These are phyloP conservation scores for Anseranas semipalmata DNA, from an alignment of 2,113 vertebrate genomes.

Conservation along the genomic window DNA sequence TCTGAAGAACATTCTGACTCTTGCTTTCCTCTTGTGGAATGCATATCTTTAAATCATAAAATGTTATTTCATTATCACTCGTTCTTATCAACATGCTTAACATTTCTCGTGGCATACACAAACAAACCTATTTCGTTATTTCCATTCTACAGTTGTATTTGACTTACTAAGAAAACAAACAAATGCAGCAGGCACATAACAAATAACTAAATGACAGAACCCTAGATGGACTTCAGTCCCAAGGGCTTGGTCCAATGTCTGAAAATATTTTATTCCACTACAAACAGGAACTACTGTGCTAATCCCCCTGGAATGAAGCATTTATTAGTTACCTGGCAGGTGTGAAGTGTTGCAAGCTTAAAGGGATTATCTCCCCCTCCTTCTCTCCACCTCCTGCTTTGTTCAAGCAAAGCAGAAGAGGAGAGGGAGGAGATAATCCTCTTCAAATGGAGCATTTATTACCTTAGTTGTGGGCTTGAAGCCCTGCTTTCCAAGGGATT, in stretches of 20 bases:
- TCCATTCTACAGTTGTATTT: neutral
- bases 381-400: slow-evolving; percentile 10
- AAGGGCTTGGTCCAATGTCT: neutral
- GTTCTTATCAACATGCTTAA: neutral
- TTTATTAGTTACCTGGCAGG: slow-evolving; percentile 62
- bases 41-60: neutral
- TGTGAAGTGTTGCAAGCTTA: slow-evolving; percentile 43
- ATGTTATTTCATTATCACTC: neutral
- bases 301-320: slow-evolving; percentile 41
- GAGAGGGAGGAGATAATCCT: slow-evolving; percentile 49
- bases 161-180: neutral
- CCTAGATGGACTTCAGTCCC: neutral
- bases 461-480: neutral
- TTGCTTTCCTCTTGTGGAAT: neutral
- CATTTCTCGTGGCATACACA: neutral
- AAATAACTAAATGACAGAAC: slow-evolving; percentile 15
- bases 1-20: neutral
- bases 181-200: neutral
- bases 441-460: slow-evolving; percentile 60
- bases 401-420: slow-evolving; percentile 12
- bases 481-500: neutral
- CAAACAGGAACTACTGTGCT: slow-evolving; percentile 12
- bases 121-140: neutral
- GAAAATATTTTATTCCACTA: slow-evolving; percentile 41
- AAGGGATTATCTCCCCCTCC: slow-evolving; percentile 38